phyloP scores from a whole-genome alignment of 1,140 invertebrate genomes.

The Phortica variegata region DNA sequence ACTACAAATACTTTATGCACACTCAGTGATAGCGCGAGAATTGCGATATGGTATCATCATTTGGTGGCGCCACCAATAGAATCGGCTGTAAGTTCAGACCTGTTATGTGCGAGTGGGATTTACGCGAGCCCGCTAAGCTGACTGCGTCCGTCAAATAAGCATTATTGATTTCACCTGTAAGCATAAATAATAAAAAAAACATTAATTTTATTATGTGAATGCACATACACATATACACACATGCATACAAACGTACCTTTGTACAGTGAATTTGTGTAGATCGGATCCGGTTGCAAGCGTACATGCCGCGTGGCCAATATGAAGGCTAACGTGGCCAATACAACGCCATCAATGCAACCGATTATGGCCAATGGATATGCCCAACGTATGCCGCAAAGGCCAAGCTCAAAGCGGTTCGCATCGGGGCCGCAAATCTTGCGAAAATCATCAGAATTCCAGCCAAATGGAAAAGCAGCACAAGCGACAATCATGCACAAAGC shows the following conservation, averaged over 20 bases:
- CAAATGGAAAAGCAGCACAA: slow-evolving; percentile 87
- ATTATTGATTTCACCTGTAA: slow-evolving; percentile 80
- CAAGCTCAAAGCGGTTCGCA: slow-evolving; percentile 73
- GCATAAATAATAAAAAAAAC: background rate
- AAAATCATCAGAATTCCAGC: slow-evolving; percentile 84
- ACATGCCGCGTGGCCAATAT: slow-evolving; percentile 89
- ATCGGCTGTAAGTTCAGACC: slow-evolving; percentile 80
- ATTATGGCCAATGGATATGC: slow-evolving; percentile 92
- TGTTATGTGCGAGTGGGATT: slow-evolving; percentile 61
- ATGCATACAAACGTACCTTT: slow-evolving; percentile 60
- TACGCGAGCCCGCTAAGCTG: slow-evolving; percentile 78
- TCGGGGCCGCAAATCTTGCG: slow-evolving; percentile 82
- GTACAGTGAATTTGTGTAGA: slow-evolving; percentile 66
- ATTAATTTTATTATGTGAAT: background rate
- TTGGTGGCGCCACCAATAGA: slow-evolving; percentile 59
- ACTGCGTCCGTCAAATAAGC: slow-evolving; percentile 79
- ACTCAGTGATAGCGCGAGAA: slow-evolving; percentile 64
- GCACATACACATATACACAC: background rate
- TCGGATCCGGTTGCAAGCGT: slow-evolving; percentile 77
- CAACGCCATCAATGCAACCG: slow-evolving; percentile 85
- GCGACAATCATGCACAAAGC: slow-evolving; percentile 80
- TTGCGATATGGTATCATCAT: slow-evolving; percentile 71
- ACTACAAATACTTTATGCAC: background rate
- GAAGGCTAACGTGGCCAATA: slow-evolving; percentile 88
- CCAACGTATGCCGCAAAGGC: slow-evolving; percentile 89